Conservation (phyloP, 1,140 invertebrate species). For the Drosophila persimilis region DNA sequence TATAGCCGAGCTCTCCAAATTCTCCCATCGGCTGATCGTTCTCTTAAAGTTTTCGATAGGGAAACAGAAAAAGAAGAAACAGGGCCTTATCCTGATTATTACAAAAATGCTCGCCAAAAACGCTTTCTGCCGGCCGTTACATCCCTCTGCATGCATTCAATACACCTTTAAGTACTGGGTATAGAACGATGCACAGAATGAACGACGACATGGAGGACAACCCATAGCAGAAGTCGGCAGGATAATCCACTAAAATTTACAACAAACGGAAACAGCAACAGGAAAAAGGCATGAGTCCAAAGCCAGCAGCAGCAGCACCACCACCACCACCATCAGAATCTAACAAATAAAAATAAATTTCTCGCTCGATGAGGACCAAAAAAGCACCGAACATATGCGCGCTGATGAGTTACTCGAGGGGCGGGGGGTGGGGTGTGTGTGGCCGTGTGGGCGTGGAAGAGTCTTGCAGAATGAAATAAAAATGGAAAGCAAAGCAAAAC, state of each 20-base stretch:
- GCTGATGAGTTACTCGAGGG: conserved; percentile 69
- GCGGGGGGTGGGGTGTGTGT: neutral
- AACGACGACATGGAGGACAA: conserved; percentile 3
- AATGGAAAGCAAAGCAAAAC: conserved; percentile 81
- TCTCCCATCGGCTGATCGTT: no score
- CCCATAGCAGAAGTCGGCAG: conserved; percentile 51
- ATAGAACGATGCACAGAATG: neutral
- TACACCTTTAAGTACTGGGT: no score
- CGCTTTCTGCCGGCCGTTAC: neutral
- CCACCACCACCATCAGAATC: conserved; percentile 44
- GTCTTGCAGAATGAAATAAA: conserved; percentile 70
- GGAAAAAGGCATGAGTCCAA: conserved; percentile 57
- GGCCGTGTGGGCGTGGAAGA: neutral
- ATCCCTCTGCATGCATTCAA: no score
- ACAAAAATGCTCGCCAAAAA: no score
- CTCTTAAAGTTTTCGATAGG: no score
- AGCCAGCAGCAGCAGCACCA: conserved; percentile 8
- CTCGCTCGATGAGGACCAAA: conserved; percentile 28
- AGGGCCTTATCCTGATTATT: no score
- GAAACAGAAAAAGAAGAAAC: no score
- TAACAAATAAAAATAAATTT: conserved; percentile 81
- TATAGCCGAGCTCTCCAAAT: no score
- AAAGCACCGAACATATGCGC: conserved; percentile 66
- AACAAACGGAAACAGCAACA: conserved; percentile 81
- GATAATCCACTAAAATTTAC: conserved; percentile 82